Conservation (phyloP, 1,140 invertebrate species). For the Drosophila bocki region DNA sequence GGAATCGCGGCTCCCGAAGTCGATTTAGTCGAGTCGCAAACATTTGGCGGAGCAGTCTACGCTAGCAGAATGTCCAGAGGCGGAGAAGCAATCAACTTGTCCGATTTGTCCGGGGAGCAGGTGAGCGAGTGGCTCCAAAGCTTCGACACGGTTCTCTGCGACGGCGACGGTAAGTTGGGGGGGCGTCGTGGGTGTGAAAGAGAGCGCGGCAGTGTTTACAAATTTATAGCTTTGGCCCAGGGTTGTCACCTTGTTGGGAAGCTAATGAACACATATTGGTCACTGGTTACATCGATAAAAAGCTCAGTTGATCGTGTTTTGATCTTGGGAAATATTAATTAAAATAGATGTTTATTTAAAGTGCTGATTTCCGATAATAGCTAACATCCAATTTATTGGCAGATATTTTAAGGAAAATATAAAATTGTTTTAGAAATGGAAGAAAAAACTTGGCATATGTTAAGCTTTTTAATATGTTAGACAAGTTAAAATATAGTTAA, state of each 20-base stretch:
- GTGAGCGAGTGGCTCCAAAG: conserved; percentile 89
- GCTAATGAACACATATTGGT: neutral
- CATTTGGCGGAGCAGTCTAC: conserved; percentile 35
- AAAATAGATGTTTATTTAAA: neutral
- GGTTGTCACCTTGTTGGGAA: conserved; percentile 1
- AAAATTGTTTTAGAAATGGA: neutral
- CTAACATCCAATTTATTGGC: rapidly evolving
- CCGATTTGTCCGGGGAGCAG: conserved; percentile 85
- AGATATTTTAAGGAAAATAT: neutral
- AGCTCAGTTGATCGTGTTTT: conserved; percentile 8
- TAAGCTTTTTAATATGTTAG: neutral
- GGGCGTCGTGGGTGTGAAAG: neutral
- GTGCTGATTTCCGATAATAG: neutral
- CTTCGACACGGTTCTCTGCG: conserved; percentile 92
- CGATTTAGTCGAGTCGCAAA: conserved; percentile 54
- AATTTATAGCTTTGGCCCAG: conserved; percentile 17
- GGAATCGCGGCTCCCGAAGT: conserved; percentile 9
- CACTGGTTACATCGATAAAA: conserved; percentile 12
- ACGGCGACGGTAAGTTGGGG: conserved; percentile 91
- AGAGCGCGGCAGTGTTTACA: conserved; percentile 1
- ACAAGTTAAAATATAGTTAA: no score
- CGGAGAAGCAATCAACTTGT: conserved; percentile 57
- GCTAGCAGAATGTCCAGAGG: conserved; percentile 53
- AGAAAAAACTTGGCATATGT: neutral
- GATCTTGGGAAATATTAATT: neutral